Conservation (phyloP, 1,140 invertebrate species). For the Drosophila baimaii region DNA sequence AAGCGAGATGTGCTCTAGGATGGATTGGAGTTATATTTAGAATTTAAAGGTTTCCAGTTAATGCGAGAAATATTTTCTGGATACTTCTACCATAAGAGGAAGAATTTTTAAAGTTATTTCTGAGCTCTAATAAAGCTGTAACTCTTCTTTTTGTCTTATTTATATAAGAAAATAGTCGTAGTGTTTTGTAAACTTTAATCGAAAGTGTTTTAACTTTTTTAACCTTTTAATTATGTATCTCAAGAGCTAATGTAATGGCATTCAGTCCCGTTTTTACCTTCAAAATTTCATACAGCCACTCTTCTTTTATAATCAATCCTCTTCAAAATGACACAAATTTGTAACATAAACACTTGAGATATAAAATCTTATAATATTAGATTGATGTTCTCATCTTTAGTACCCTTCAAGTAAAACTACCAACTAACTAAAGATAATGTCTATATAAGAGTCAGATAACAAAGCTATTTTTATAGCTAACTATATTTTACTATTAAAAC, state of each 20-base stretch:
- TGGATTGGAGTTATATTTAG: not conserved
- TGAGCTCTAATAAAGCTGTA: not conserved
- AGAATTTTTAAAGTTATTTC: no score
- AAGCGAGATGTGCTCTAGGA: not conserved
- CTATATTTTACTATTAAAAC: no score
- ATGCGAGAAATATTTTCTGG: not conserved
- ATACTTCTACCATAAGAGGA: not conserved
- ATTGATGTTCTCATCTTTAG: constrained; percentile 18
- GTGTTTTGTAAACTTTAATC: not conserved
- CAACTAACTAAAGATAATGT: not conserved
- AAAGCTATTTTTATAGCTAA: not conserved
- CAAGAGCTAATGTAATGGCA: not conserved
- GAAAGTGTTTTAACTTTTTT: no score
- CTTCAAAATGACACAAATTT: constrained; percentile 13
- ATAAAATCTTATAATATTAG: constrained; percentile 17
- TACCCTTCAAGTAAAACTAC: not conserved
- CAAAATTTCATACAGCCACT: not conserved
- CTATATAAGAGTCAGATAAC: not conserved
- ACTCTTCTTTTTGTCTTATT: not conserved
- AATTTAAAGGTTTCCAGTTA: not conserved
- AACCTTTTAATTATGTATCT: no score
- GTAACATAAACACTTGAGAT: constrained; percentile 20
- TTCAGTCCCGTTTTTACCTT: not conserved
- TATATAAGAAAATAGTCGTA: not conserved
- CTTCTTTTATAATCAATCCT: not conserved